These are phyloP conservation scores for Dryobotodes eremita DNA, from an alignment of 2,888 invertebrate genomes.

Conservation along the genomic window DNA sequence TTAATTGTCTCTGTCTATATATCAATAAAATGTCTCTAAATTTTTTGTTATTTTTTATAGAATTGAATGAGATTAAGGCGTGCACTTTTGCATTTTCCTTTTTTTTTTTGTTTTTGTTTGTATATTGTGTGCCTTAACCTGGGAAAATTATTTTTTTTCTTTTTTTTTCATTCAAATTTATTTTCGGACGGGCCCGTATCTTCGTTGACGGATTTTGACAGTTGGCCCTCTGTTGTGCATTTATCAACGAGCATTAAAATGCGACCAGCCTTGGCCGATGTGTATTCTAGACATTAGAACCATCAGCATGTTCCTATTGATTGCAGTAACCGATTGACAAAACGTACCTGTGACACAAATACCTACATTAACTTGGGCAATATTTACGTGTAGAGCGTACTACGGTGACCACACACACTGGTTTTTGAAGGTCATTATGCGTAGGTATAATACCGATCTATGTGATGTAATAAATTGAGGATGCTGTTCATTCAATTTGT, in stretches of 20 bases:
- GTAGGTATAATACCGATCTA: conserved; percentile 21
- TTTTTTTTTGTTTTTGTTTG: too few relatives aligned
- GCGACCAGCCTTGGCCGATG: conserved; percentile 43
- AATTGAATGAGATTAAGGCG: too few relatives aligned
- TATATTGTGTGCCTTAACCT: too few relatives aligned
- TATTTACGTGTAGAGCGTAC: conserved; percentile 57
- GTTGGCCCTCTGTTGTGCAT: neutral
- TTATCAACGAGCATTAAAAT: conserved; percentile 29
- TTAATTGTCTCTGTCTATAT: too few relatives aligned
- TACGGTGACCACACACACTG: conserved; percentile 39
- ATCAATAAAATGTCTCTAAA: too few relatives aligned
- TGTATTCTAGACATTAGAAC: conserved; percentile 46
- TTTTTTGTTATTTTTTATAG: too few relatives aligned
- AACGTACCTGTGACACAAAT: conserved; percentile 57
- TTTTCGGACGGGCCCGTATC: too few relatives aligned
- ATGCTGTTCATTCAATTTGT: conserved; percentile 19
- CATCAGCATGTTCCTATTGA: conserved; percentile 61
- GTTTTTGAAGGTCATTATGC: conserved; percentile 38
- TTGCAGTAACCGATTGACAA: conserved; percentile 64
- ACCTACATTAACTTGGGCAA: conserved; percentile 59
- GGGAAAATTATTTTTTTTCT: too few relatives aligned
- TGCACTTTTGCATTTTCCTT: too few relatives aligned
- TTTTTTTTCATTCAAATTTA: too few relatives aligned
- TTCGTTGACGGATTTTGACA: too few relatives aligned
- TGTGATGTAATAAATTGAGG: conserved; percentile 48